These are phyloP conservation scores for Mugil cephalus DNA, from an alignment of 2,113 vertebrate species.

Conservation along the genomic window DNA sequence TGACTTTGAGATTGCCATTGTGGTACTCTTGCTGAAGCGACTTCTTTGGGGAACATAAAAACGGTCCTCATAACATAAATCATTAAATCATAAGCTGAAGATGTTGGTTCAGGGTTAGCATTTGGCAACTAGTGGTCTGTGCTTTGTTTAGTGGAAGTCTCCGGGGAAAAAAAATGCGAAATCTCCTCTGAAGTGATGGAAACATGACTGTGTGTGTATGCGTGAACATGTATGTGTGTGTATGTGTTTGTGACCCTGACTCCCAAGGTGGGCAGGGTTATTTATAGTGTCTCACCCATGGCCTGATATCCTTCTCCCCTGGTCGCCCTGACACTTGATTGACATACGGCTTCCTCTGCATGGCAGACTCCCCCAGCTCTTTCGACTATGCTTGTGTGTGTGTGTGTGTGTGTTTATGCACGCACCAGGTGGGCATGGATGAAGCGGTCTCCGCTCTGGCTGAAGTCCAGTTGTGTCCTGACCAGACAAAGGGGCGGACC, in stretches of 20 bases:
- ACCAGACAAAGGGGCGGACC: slow-evolving; percentile 37
- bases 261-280: slow-evolving; percentile 65
- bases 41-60: no score
- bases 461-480: slow-evolving; percentile 27
- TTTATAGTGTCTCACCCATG: slow-evolving; percentile 68
- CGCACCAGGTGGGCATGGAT: slow-evolving; percentile 37
- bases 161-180: neutral
- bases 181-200: slow-evolving; percentile 1
- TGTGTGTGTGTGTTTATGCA: slow-evolving; percentile 21
- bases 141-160: neutral
- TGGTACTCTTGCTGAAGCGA: no score
- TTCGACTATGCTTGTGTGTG: slow-evolving; percentile 21
- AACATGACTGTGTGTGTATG: neutral
- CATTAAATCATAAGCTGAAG: no score
- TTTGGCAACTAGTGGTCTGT: no score
- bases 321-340: slow-evolving; percentile 72
- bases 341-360: slow-evolving; percentile 64
- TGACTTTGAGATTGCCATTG: no score
- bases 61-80: no score
- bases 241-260: slow-evolving; percentile 31
- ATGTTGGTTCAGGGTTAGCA: neutral
- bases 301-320: slow-evolving; percentile 57
- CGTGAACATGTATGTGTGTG: neutral
- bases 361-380: slow-evolving; percentile 67
- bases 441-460: slow-evolving; percentile 34